Percentiles rank a stretch among this genome's conserved stretches.
These are phyloP conservation scores for Zaprionus inermis DNA, from an alignment of 1,140 invertebrate species.

Conservation along the genomic window DNA sequence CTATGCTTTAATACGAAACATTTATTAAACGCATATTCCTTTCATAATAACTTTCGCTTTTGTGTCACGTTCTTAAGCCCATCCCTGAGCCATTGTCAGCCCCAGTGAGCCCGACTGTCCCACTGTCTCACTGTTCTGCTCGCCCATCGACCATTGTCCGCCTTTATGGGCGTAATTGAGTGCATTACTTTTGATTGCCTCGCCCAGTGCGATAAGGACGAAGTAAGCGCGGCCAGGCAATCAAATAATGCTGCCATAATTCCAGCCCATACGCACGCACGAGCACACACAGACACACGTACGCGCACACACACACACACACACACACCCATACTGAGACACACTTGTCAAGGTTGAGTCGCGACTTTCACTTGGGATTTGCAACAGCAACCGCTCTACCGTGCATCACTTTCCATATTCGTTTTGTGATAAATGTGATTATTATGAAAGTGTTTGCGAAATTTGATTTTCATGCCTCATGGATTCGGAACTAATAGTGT, in stretches of 20 bases:
- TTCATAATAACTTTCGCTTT: background rate
- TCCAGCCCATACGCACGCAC: conserved; percentile 43
- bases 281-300: conserved; percentile 18
- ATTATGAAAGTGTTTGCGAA: background rate
- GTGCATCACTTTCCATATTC: background rate
- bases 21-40: conserved; percentile 4
- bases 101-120: background rate
- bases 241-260: conserved; percentile 70
- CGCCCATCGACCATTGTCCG: conserved; percentile 11
- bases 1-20: background rate
- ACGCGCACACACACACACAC: background rate
- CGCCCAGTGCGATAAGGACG: conserved; percentile 48
- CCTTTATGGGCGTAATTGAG: conserved; percentile 72
- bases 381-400: background rate
- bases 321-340: background rate
- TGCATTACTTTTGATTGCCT: conserved; percentile 75
- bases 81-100: background rate
- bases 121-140: background rate
- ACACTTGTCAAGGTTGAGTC: background rate
- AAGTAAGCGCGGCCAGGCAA: conserved; percentile 45
- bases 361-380: conserved; percentile 3
- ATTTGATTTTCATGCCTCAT: background rate
- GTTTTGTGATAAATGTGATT: background rate
- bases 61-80: conserved; percentile 2
- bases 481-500: too few relatives aligned